Base-by-base conservation (phyloP, 2,113 vertebrate genomes). In the Acanthochromis polyacanthus region DNA sequence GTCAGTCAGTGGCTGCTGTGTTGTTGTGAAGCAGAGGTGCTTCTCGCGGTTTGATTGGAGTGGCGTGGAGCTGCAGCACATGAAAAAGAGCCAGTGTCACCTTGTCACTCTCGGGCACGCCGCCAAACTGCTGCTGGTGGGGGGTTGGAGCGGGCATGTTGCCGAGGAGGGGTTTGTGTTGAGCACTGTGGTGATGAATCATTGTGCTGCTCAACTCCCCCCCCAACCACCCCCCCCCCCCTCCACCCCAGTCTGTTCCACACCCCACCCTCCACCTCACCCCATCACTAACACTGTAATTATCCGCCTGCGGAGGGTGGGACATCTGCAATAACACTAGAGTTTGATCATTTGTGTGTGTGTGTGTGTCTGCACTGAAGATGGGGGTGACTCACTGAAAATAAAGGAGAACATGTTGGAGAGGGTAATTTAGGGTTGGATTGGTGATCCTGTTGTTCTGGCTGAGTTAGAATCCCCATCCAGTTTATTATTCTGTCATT, bases 201-300 rank as follows among this genome's bases (percentile, higher is more conserved):
- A 93, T 86, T 88, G 89, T 87, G 88, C 82, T 69, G 59, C 65
- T 75, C 80, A 22, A 4, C 82, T 43, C 66, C 19, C 65, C 58
- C 64, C 71, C 32, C 48, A 45, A 59, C 77, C 74, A 46, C 8
- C 58, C 30, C 23, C 56, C 25, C 40, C 25, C 43, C 55, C 32
- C 36, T 28, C 43, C n/a, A n/a, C n/a, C n/a, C 53, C 15, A 58
- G 81, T 75, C 67, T 85, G 82, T 88, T 76, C 85, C 74, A 38
- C 82, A 79, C 80, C 79, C 76, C 82, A 62, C 84, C 72, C 85
- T 71, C 85, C 75, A 10, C 88, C 83, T 86, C 82, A 79, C 80
- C 85, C 90, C 88, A 84, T 92, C 92, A 89, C 89, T 91, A 89
- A 90, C 90, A 81, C 90, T 84, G 86, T 91, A 93, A 93, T 93